These are phyloP conservation scores for Amblyopsis hoosieri DNA, from an alignment of 2,797 vertebrate species.

Conservation along the genomic window DNA sequence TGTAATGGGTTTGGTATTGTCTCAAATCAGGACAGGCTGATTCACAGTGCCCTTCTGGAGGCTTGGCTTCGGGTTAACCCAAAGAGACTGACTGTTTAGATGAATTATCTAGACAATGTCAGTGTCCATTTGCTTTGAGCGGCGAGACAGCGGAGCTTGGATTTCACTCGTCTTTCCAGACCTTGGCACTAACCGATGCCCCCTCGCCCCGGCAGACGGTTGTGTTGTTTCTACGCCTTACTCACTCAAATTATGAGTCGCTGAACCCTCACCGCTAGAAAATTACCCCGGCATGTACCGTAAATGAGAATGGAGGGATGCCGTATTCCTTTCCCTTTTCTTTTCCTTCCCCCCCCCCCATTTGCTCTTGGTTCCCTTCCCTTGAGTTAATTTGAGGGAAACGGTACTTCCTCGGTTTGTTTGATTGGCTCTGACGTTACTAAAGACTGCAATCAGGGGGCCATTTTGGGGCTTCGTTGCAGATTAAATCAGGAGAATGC, in stretches of 20 bases:
- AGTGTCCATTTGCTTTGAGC: slow-evolving; percentile 73
- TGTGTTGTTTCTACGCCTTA: slow-evolving; percentile 79
- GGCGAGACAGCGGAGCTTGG: slow-evolving; percentile 62
- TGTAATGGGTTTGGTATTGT: slow-evolving; percentile 65
- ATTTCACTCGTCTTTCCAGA: slow-evolving; percentile 76
- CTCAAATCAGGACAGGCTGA: slow-evolving; percentile 55
- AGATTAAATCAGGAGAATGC: slow-evolving; percentile 81
- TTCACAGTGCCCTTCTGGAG: slow-evolving; percentile 52
- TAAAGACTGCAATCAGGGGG: slow-evolving; percentile 85
- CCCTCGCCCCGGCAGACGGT: slow-evolving; percentile 56
- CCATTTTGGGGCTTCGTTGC: slow-evolving; percentile 77
- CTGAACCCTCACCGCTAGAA: slow-evolving; percentile 82
- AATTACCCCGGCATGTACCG: slow-evolving; percentile 77
- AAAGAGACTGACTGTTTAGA: slow-evolving; percentile 78
- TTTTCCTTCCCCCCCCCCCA: slow-evolving; percentile 43
- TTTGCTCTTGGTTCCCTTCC: slow-evolving; percentile 61
- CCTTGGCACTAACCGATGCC: slow-evolving; percentile 72
- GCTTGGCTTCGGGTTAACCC: slow-evolving; percentile 65
- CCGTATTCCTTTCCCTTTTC: slow-evolving; percentile 58
- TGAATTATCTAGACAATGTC: slow-evolving; percentile 82
- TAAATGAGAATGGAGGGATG: slow-evolving; percentile 65
- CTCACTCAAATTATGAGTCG: slow-evolving; percentile 82
- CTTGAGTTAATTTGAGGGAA: slow-evolving; percentile 80
- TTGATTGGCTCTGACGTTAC: slow-evolving; percentile 83
- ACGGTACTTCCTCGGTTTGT: slow-evolving; percentile 74